Evolutionary conservation across 2,888 invertebrate species (phyloP).

Genomic region (Drosophila limbata): DNA sequence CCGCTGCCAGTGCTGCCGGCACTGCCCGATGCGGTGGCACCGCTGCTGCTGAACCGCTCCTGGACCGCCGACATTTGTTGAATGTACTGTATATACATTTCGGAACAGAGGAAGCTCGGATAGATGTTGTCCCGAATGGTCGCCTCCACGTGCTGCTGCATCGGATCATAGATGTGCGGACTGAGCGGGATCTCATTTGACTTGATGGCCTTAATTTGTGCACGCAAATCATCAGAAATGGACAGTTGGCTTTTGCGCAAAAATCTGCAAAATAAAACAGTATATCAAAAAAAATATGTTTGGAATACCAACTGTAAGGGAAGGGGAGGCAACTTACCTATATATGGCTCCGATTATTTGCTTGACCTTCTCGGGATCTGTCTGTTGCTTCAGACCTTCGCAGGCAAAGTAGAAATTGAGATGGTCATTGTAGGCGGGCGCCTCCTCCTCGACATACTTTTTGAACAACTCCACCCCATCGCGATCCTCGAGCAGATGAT

Average conservation of each 20-base stretch:
- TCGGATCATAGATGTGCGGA: slow-evolving; percentile 93
- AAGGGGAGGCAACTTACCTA: slow-evolving; percentile 89
- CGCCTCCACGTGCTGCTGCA: slow-evolving; percentile 92
- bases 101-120: slow-evolving; percentile 96
- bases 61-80: slow-evolving; percentile 87
- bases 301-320: background rate
- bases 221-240: slow-evolving; percentile 92
- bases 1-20: slow-evolving; percentile 74
- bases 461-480: slow-evolving; percentile 96
- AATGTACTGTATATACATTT: slow-evolving; percentile 94
- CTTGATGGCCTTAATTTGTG: slow-evolving; percentile 91
- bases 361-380: slow-evolving; percentile 89
- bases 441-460: slow-evolving; percentile 92
- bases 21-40: slow-evolving; percentile 74
- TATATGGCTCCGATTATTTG: slow-evolving; percentile 94
- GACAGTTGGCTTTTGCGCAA: slow-evolving; percentile 93
- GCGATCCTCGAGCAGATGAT: slow-evolving; percentile 93
- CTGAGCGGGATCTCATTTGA: slow-evolving; percentile 90
- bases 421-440: slow-evolving; percentile 91
- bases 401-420: slow-evolving; percentile 98
- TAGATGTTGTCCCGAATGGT: slow-evolving; percentile 95
- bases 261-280: slow-evolving; percentile 86
- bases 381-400: slow-evolving; percentile 93
- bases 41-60: slow-evolving; percentile 85
- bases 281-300: background rate